Conservation (phyloP, 2,888 invertebrate species). For the Drosophila nigritarsus region DNA sequence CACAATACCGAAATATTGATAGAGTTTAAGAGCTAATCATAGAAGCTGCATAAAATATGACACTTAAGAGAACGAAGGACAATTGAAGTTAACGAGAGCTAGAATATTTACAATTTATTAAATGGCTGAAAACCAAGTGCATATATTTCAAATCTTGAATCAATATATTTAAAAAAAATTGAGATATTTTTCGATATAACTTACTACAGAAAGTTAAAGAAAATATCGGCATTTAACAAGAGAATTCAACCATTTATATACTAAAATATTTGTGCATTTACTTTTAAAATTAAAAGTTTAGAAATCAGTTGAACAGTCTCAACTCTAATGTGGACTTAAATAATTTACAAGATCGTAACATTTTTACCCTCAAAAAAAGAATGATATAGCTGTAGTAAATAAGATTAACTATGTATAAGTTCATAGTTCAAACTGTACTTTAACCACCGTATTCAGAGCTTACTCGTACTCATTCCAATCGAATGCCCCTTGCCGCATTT, state of each 20-base stretch:
- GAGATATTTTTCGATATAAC: neutral
- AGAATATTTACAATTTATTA: neutral
- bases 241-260: accelerated
- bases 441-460: neutral
- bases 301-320: neutral
- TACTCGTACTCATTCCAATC: neutral
- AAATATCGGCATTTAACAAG: neutral
- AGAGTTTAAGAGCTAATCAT: conserved; percentile 37
- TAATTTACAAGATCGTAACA: neutral
- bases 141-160: neutral
- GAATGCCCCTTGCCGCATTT: conserved; percentile 47
- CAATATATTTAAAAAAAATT: too few species aligned
- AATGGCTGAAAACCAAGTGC: neutral
- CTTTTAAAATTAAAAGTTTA: neutral
- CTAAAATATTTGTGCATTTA: neutral
- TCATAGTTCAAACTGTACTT: conserved; percentile 3
- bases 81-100: conserved; percentile 16
- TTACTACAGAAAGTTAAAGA: neutral
- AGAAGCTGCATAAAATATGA: neutral
- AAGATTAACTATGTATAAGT: neutral
- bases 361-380: neutral
- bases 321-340: neutral
- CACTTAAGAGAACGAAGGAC: neutral
- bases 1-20: conserved; percentile 59
- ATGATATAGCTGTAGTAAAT: neutral